Conservation (phyloP, 2,797 vertebrate species). For the Characodon lateralis region DNA sequence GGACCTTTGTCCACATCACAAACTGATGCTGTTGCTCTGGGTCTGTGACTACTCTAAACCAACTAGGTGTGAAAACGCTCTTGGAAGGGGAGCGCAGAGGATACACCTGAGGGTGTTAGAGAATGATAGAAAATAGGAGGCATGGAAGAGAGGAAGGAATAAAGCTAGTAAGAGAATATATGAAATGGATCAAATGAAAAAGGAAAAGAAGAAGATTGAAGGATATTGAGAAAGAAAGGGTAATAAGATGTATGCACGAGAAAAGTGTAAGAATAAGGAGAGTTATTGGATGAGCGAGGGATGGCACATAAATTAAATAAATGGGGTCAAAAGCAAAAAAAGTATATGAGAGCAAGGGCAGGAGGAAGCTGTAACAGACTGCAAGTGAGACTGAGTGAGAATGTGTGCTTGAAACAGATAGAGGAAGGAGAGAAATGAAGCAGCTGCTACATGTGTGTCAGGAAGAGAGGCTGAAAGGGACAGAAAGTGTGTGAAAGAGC, state of each 20-base stretch:
- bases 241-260: background rate
- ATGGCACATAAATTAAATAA: conserved; percentile 48
- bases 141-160: background rate
- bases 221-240: background rate
- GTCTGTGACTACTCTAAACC: conserved; percentile 35
- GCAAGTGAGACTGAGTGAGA: conserved; percentile 24
- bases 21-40: conserved; percentile 31
- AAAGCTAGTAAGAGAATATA: background rate
- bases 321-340: conserved; percentile 42
- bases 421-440: conserved; percentile 29
- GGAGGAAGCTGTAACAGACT: conserved; percentile 25
- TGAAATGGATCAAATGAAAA: conserved; percentile 1
- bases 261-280: conserved; percentile 10
- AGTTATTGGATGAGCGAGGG: conserved; percentile 20
- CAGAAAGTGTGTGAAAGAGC: conserved; percentile 42
- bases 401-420: conserved; percentile 18
- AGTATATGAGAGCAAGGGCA: conserved; percentile 15
- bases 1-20: conserved; percentile 10
- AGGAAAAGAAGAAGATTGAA: conserved; percentile 7
- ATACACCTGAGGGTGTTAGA: conserved; percentile 33
- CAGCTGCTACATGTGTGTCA: conserved; percentile 19
- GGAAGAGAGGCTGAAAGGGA: conserved; percentile 25
- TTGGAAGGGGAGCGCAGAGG: conserved; percentile 35
- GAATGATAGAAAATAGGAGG: conserved; percentile 35
- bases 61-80: conserved; percentile 48